Conservation (phyloP, 2,888 invertebrate species). For the Volucella zonaria region DNA sequence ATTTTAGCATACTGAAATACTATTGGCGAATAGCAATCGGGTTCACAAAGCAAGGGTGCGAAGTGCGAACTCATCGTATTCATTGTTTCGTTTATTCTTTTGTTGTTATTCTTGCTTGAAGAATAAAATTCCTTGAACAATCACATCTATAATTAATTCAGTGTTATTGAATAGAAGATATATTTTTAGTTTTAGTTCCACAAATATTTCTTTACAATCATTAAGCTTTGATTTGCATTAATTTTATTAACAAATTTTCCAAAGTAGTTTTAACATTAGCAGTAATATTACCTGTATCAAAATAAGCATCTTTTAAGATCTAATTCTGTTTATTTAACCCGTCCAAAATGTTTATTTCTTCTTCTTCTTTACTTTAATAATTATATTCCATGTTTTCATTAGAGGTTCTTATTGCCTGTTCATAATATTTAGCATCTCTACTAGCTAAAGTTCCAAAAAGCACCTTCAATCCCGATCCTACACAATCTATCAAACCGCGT, state of each 20-base stretch:
- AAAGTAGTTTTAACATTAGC: background rate
- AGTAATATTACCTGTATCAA: conserved; percentile 20
- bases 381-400: conserved; percentile 20
- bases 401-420: conserved; percentile 19
- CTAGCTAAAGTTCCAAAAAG: conserved; percentile 26
- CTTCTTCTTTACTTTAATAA: conserved; percentile 25
- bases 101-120: background rate
- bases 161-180: background rate
- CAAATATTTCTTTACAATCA: conserved; percentile 12
- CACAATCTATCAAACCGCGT: conserved; percentile 10
- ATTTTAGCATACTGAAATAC: too few relatives aligned
- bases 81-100: too few relatives aligned
- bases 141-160: conserved; percentile 12
- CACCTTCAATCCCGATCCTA: conserved; percentile 15
- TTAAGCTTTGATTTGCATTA: background rate
- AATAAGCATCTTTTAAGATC: conserved; percentile 12
- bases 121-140: conserved; percentile 33
- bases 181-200: conserved; percentile 8
- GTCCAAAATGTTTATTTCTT: conserved; percentile 35
- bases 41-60: too few relatives aligned
- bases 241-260: background rate
- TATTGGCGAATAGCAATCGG: too few relatives aligned
- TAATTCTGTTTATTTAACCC: conserved; percentile 24
- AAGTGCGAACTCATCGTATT: too few relatives aligned
- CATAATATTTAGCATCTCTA: conserved; percentile 20